phyloP scores from a whole-genome alignment of 2,113 vertebrate genomes.

The Noctilio leporinus region DNA sequence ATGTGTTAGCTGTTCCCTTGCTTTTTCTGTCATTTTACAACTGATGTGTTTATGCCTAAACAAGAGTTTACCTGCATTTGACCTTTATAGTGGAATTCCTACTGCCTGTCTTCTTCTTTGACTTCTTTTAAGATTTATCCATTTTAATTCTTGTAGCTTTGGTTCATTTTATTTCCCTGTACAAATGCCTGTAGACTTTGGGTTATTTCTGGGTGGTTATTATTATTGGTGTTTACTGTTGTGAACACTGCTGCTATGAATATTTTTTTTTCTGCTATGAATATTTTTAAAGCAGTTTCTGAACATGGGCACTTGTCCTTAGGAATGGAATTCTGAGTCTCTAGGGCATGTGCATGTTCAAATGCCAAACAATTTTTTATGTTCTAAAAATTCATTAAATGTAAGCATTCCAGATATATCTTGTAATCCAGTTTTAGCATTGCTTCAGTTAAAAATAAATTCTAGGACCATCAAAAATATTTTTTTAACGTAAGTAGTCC shows the following conservation, averaged over 20 bases:
- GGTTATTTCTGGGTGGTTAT: neutral
- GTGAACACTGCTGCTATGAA: neutral
- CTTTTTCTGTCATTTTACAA: neutral
- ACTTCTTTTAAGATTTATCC: neutral
- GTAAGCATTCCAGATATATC: neutral
- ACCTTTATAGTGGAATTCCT: neutral
- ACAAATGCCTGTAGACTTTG: neutral
- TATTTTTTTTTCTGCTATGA: neutral
- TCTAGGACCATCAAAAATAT: neutral
- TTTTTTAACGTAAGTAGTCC: neutral
- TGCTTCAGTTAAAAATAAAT: neutral
- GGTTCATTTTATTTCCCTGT: neutral
- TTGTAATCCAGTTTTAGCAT: neutral
- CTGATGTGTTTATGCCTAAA: neutral
- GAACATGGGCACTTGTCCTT: neutral
- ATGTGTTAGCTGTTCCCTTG: neutral
- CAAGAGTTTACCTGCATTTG: neutral
- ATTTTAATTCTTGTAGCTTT: neutral
- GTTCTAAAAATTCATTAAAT: slow-evolving; percentile 4
- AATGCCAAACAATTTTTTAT: neutral
- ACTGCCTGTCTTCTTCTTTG: neutral
- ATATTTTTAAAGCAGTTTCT: neutral
- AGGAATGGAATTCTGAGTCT: neutral
- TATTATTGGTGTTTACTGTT: neutral
- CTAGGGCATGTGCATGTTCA: neutral